These are phyloP conservation scores for Ptilodon capucinus DNA, from an alignment of 2,888 invertebrate species.

Conservation along the genomic window DNA sequence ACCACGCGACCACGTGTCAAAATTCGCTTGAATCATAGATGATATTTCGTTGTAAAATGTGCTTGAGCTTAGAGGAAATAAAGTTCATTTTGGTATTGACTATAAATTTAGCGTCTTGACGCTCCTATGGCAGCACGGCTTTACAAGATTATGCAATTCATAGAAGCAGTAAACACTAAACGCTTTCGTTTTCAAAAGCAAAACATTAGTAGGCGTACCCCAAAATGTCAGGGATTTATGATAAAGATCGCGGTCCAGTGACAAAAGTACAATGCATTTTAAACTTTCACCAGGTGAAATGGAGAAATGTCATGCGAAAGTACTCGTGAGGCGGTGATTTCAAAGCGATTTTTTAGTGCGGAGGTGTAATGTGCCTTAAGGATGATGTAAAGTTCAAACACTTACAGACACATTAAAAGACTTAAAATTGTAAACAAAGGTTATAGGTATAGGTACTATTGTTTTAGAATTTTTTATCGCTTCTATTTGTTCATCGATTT, in stretches of 20 bases:
- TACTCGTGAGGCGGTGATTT: constrained; percentile 50
- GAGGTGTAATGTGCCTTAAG: constrained; percentile 21
- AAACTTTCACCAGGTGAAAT: constrained; percentile 76
- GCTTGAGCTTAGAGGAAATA: too few species aligned
- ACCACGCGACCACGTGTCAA: too few species aligned
- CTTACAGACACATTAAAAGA: too few species aligned
- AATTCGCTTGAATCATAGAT: too few species aligned
- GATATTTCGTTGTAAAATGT: too few species aligned
- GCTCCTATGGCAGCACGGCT: too few species aligned
- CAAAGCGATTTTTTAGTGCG: constrained; percentile 51
- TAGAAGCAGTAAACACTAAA: constrained; percentile 41
- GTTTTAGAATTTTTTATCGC: too few species aligned
- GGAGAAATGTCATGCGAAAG: constrained; percentile 55
- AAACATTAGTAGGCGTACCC: constrained; percentile 56
- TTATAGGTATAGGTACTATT: too few species aligned
- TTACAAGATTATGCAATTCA: constrained; percentile 46
- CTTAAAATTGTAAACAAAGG: too few species aligned
- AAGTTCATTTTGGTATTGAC: too few species aligned
- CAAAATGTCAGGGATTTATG: constrained; percentile 64
- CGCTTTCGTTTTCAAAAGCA: constrained; percentile 62
- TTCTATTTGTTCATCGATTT: too few species aligned
- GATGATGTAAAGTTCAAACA: constrained; percentile 10
- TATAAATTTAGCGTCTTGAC: too few species aligned
- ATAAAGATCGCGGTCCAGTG: constrained; percentile 69
- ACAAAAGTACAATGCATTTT: constrained; percentile 73